Evolutionary conservation across 1,140 invertebrate species (phyloP).

Genomic region (Scaptodrosophila lebanonensis): DNA sequence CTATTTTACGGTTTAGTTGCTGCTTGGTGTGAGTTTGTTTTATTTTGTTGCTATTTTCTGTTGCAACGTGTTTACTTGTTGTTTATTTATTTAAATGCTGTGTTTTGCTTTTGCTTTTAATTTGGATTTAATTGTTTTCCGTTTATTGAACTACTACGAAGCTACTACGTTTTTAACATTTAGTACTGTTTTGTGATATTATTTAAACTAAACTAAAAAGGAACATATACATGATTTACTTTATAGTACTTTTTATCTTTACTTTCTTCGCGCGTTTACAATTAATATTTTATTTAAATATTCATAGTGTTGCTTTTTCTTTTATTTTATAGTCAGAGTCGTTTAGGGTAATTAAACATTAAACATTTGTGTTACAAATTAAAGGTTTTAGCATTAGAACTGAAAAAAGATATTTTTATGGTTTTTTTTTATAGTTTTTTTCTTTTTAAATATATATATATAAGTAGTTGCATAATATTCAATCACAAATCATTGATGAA

Average conservation of each 20-base stretch:
- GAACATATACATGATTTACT: slow-evolving; percentile 74
- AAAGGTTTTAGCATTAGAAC: slow-evolving; percentile 62
- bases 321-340: slow-evolving; percentile 68
- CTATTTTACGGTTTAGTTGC: slow-evolving; percentile 40
- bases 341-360: slow-evolving; percentile 64
- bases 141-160: slow-evolving; percentile 55
- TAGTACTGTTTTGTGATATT: slow-evolving; percentile 55
- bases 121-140: slow-evolving; percentile 22
- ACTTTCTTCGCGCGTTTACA: slow-evolving; percentile 16
- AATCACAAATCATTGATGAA: slow-evolving; percentile 77
- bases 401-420: slow-evolving; percentile 41
- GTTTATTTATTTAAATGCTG: slow-evolving; percentile 44
- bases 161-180: slow-evolving; percentile 59
- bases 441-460: slow-evolving; percentile 19
- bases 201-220: slow-evolving; percentile 75
- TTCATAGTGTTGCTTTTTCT: slow-evolving; percentile 62
- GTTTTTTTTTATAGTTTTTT: slow-evolving; percentile 4
- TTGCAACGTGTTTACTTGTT: slow-evolving; percentile 52
- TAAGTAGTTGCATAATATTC: slow-evolving; percentile 64
- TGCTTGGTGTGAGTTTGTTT: slow-evolving; percentile 11
- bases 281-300: slow-evolving; percentile 38
- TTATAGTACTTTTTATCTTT: slow-evolving; percentile 29
- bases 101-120: slow-evolving; percentile 29
- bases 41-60: slow-evolving; percentile 13
- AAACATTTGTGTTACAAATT: slow-evolving; percentile 51